Evolutionary conservation across 1,140 invertebrate genomes (phyloP).

Genomic region (Procambarus virginalis): DNA sequence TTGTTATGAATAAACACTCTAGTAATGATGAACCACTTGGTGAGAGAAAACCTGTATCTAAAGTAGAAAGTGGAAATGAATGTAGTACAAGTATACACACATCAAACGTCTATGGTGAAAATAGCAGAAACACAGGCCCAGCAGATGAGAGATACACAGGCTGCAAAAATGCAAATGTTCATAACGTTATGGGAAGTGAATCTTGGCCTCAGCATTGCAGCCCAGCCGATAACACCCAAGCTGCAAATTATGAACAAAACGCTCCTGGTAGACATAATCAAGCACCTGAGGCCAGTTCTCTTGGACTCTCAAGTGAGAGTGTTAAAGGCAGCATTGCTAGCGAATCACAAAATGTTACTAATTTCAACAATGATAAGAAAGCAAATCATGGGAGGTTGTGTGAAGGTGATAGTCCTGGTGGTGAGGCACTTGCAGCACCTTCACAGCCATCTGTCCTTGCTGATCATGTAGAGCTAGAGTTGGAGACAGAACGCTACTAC

Average conservation of each 20-base stretch:
- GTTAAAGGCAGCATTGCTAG: neutral
- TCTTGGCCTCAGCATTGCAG: neutral
- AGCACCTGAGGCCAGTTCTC: neutral
- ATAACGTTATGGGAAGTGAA: neutral
- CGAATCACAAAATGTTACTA: neutral
- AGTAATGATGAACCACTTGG: neutral
- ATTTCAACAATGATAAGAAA: neutral
- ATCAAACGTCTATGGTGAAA: neutral
- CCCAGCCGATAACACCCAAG: neutral
- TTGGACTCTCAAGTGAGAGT: neutral
- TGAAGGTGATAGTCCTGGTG: neutral
- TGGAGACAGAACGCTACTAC: constrained; percentile 49
- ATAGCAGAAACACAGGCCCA: neutral
- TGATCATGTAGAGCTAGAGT: neutral
- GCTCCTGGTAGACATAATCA: neutral
- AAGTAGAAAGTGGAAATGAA: neutral
- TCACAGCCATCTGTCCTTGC: neutral
- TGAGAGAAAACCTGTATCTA: neutral
- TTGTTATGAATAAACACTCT: constrained; percentile 24
- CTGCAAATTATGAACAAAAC: neutral
- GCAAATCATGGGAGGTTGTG: neutral
- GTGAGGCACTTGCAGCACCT: neutral
- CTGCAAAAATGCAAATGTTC: neutral
- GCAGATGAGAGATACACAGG: neutral
- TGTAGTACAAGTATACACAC: neutral